Conservation (phyloP, 92 coral and sea anemone species). For the Nematostella vectensis region DNA sequence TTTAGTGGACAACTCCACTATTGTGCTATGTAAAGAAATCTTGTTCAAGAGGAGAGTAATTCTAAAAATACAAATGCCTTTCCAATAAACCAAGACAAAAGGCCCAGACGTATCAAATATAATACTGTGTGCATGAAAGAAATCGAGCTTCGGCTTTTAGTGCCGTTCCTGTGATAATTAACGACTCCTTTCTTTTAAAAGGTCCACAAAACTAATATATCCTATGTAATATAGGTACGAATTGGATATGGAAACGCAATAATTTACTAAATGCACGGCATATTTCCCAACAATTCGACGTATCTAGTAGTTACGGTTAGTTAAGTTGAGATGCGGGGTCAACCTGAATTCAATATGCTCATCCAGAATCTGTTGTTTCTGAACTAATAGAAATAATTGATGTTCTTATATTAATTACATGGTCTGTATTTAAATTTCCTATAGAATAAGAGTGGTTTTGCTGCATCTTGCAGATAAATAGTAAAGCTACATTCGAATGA, state of each 20-base stretch:
- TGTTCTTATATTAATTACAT: conserved; percentile 43
- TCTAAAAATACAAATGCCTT: conserved; percentile 58
- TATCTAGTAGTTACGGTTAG: background rate
- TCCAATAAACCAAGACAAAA: conserved; percentile 59
- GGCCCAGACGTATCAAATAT: conserved; percentile 75
- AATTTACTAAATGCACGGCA: background rate
- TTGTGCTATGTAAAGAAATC: conserved; percentile 56
- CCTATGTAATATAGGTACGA: too few species aligned
- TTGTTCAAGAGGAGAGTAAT: conserved; percentile 68
- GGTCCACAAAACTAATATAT: too few species aligned
- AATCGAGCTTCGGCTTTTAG: conserved; percentile 44
- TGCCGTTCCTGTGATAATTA: conserved; percentile 24
- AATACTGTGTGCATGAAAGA: conserved; percentile 56
- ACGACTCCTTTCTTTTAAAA: too few species aligned
- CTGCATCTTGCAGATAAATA: too few species aligned
- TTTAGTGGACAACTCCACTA: conserved; percentile 60
- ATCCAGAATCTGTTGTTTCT: conserved; percentile 26
- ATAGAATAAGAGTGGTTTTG: conserved; percentile 5
- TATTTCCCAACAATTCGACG: background rate
- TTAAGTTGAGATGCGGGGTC: conserved; percentile 26
- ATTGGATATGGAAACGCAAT: too few species aligned
- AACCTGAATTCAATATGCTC: conserved; percentile 33
- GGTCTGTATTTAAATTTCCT: conserved; percentile 10
- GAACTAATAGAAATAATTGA: conserved; percentile 47
- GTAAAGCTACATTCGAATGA: too few species aligned